phyloP scores from a whole-genome alignment of 2,888 invertebrate genomes.

The Diplazon laetatorius region DNA sequence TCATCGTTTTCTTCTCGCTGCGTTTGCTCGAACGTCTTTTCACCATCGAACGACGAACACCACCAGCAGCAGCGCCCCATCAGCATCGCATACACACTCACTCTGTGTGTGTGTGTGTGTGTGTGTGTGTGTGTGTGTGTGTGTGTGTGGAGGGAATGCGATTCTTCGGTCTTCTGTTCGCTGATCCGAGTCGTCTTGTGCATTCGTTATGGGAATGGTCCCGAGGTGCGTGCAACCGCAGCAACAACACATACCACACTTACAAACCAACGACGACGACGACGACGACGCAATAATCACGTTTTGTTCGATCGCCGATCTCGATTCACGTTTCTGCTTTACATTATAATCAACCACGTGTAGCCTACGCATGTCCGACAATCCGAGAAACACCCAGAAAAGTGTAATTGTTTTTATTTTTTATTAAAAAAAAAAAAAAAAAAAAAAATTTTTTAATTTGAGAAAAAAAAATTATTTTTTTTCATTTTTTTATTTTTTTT shows the following conservation, averaged over 20 bases:
- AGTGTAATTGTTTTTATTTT: no score
- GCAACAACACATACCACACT: constrained; percentile 44
- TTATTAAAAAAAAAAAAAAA: background rate
- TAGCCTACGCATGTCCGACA: no score
- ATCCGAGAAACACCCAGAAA: no score
- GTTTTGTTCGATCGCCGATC: constrained; percentile 9
- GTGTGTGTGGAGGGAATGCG: constrained; percentile 9
- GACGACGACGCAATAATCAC: constrained; percentile 36
- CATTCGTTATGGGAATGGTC: constrained; percentile 77
- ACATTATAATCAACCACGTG: background rate
- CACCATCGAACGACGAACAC: background rate
- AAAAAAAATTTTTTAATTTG: no score
- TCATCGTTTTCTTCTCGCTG: constrained; percentile 28
- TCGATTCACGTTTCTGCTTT: constrained; percentile 3
- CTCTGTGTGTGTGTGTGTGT: no score
- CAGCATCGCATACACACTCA: background rate
- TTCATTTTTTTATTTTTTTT: no score
- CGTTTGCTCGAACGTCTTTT: constrained; percentile 12
- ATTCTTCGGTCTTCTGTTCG: constrained; percentile 48
- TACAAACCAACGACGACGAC: no score
- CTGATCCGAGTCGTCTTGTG: constrained; percentile 59
- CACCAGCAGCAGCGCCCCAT: no score
- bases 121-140: no score
- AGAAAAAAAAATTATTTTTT: no score
- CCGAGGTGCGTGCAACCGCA: constrained; percentile 78